Evolutionary conservation across 37 sponge, comb jelly and placozoan genomes (phyloP), one percentile per base, ranked within the genome.

Genomic region (Ianthella basta): DNA sequence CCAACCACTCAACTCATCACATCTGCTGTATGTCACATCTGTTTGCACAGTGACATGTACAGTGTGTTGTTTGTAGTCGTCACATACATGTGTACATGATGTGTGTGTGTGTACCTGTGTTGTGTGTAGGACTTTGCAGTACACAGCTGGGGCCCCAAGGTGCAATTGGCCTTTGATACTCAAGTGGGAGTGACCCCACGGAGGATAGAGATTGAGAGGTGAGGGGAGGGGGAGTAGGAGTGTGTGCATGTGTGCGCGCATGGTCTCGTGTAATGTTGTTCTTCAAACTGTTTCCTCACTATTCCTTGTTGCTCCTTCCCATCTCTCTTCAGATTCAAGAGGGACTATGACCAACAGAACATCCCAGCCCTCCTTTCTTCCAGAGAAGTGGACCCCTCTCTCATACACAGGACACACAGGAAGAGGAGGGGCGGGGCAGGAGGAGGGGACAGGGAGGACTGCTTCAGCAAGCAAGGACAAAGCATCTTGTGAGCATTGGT

Each of bases 201-300:
- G n/a, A 94, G 91, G 56, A 80, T 98, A 29, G 96, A 96, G 64
- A 92, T 98, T 20, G 99, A 98, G 87, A 41, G 99, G 79, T 60
- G 86, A 40, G 79, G 60, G 57, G 41, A 85, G 19, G 66, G 83
- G 79, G 77, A 81, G 44, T 29, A 55, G 44, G 24, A 27, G 30
- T 68, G 59, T 15, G 15, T 20, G 18, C 15, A 18, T 20, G 59
- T n/a, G n/a, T n/a, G 70, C 44, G 27, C 54, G 56, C 55, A 34
- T 23, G 34, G 37, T 29, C 18, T 16, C 57, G 12, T 27, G 38
- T 34, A 24, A 36, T 34, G 27, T 34, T 40, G 10, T 40, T n/a
- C 39, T 13, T 35, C 21, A 4, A 74, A n/a, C n/a, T 15, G 34
- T 40, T 13, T 38, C 23, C 21, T 15, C 33, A 61, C 39, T 14